Conservation (phyloP, 2,113 vertebrate genomes). For the Ancistrus triradiatus region DNA sequence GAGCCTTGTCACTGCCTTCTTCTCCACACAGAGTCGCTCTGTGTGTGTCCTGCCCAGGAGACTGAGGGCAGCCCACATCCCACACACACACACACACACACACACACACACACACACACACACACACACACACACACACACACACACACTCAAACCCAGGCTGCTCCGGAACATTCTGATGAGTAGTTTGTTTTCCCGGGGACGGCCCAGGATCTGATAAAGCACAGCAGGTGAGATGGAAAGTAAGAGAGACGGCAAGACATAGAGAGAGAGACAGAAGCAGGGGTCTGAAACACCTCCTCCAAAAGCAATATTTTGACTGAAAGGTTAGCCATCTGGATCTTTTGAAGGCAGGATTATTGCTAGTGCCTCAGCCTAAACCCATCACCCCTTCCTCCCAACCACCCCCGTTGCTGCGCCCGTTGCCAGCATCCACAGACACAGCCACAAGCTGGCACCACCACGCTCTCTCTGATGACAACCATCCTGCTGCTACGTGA, state of each 20-base stretch:
- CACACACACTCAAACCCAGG: conserved; percentile 48
- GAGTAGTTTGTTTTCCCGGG: conserved; percentile 60
- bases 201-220: conserved; percentile 62
- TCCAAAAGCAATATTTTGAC: conserved; percentile 76
- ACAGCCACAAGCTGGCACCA: conserved; percentile 35
- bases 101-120: conserved; percentile 20
- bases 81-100: conserved; percentile 30
- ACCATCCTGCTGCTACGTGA: conserved; percentile 42
- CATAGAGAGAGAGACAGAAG: conserved; percentile 27
- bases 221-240: conserved; percentile 43
- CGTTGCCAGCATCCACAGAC: conserved; percentile 51
- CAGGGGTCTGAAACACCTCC: conserved; percentile 53
- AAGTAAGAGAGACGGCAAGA: conserved; percentile 7
- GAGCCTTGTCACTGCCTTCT: conserved; percentile 56
- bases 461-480: conserved; percentile 46
- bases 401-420: conserved; percentile 33
- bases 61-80: conserved; percentile 57
- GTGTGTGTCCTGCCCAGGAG: conserved; percentile 67
- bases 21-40: conserved; percentile 69
- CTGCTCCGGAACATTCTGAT: conserved; percentile 50
- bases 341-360: conserved; percentile 73
- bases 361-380: conserved; percentile 66
- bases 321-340: conserved; percentile 76
- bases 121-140: conserved; percentile 7
- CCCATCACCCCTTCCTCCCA: no score